These are phyloP conservation scores for Epinotia bilunana DNA, from an alignment of 2,888 invertebrate genomes.

Conservation along the genomic window DNA sequence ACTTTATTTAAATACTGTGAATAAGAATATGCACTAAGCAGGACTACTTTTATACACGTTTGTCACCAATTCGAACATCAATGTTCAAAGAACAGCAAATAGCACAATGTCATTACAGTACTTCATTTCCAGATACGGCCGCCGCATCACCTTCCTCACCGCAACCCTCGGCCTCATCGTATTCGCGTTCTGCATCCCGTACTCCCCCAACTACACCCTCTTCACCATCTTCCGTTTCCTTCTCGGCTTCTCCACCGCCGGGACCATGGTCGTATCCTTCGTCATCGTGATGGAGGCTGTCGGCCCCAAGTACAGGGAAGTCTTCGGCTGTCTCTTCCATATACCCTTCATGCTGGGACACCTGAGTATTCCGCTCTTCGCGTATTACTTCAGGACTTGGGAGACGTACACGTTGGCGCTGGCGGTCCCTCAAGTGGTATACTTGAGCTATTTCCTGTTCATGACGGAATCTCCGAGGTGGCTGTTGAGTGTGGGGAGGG, in stretches of 20 bases:
- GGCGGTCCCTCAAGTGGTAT: slow-evolving; percentile 84
- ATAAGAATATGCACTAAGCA: no score
- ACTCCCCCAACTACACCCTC: slow-evolving; percentile 84
- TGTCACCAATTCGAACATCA: no score
- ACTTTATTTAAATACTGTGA: no score
- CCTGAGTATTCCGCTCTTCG: slow-evolving; percentile 85
- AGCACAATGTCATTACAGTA: not conserved
- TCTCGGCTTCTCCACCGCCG: slow-evolving; percentile 90
- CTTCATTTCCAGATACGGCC: slow-evolving; percentile 86
- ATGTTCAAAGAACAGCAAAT: no score
- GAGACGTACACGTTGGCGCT: slow-evolving; percentile 85
- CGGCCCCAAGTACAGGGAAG: slow-evolving; percentile 81
- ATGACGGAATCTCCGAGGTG: slow-evolving; percentile 92
- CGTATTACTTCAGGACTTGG: slow-evolving; percentile 87
- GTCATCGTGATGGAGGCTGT: slow-evolving; percentile 88
- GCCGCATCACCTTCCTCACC: slow-evolving; percentile 88
- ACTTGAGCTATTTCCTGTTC: slow-evolving; percentile 88
- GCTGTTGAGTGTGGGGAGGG: slow-evolving; percentile 88
- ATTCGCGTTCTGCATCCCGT: slow-evolving; percentile 87
- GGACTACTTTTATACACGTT: no score
- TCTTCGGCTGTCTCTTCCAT: slow-evolving; percentile 86
- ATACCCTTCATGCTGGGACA: slow-evolving; percentile 89
- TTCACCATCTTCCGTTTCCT: slow-evolving; percentile 88
- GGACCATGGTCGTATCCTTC: slow-evolving; percentile 91
- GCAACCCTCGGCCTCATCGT: slow-evolving; percentile 87